phyloP scores from a whole-genome alignment of 2,113 vertebrate genomes.

The Catharus minimus region DNA sequence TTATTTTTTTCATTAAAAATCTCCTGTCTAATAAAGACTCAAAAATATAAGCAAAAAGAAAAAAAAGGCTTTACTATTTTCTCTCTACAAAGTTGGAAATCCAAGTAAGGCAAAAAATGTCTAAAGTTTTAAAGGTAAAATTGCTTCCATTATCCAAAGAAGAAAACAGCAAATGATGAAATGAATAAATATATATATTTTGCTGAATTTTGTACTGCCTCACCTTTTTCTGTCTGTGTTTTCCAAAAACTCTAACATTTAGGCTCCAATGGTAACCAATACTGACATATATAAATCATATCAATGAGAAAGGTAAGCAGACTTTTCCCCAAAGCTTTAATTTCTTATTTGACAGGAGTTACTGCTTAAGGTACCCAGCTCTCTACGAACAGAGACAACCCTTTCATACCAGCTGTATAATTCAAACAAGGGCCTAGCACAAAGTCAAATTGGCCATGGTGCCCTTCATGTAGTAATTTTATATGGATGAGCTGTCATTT shows the following conservation, averaged over 20 bases:
- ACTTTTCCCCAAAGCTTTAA: neutral
- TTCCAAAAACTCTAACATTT: neutral
- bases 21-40: neutral
- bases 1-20: neutral
- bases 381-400: neutral
- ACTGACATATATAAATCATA: neutral
- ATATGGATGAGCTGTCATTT: constrained; percentile 56
- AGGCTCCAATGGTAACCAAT: neutral
- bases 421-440: neutral
- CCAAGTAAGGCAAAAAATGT: neutral
- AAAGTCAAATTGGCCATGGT: constrained; percentile 42
- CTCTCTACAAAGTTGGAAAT: neutral
- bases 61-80: neutral
- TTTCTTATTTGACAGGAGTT: neutral
- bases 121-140: neutral
- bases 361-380: neutral
- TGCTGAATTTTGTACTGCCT: neutral
- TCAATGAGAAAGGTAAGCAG: neutral
- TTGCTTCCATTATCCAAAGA: neutral
- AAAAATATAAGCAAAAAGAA: neutral
- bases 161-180: neutral
- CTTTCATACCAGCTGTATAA: neutral
- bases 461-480: constrained; percentile 16
- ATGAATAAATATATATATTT: neutral
- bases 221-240: neutral